These are phyloP conservation scores for Megalops atlanticus DNA, from an alignment of 2,113 vertebrate species.

Conservation along the genomic window DNA sequence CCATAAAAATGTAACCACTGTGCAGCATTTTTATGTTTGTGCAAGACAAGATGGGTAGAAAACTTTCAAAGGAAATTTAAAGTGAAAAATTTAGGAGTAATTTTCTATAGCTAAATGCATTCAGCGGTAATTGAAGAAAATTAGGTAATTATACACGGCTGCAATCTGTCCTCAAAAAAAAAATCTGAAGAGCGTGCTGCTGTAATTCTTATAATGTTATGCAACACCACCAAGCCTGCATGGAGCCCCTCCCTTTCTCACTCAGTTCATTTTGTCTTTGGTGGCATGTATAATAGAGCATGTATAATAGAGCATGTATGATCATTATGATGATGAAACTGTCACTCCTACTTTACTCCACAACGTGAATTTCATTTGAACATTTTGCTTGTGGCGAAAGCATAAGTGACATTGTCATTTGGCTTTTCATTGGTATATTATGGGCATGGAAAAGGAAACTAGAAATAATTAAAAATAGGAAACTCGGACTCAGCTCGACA, in stretches of 20 bases:
- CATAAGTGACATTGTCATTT: neutral
- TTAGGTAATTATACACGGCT: constrained; percentile 17
- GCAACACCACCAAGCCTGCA: constrained; percentile 2
- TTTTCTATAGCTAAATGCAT: neutral
- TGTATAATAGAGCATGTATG: constrained; percentile 20
- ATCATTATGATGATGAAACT: constrained; percentile 16
- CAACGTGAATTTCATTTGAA: neutral
- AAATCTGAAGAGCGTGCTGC: neutral
- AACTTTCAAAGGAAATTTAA: no score
- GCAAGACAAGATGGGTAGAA: no score
- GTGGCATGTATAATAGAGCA: constrained; percentile 16
- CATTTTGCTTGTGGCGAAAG: neutral
- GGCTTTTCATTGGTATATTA: neutral
- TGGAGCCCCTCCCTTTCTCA: neutral
- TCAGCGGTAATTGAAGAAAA: constrained; percentile 7
- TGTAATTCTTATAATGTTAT: constrained; percentile 21
- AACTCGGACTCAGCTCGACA: no score
- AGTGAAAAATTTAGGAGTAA: neutral
- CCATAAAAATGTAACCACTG: no score
- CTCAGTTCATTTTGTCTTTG: constrained; percentile 16
- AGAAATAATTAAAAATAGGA: no score
- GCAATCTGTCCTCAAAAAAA: constrained; percentile 22
- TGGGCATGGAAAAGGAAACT: neutral
- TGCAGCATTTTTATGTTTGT: no score
- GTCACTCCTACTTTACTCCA: neutral